Evolutionary conservation across 2,113 vertebrate species (phyloP).

Genomic region (Corythoichthys intestinalis): DNA sequence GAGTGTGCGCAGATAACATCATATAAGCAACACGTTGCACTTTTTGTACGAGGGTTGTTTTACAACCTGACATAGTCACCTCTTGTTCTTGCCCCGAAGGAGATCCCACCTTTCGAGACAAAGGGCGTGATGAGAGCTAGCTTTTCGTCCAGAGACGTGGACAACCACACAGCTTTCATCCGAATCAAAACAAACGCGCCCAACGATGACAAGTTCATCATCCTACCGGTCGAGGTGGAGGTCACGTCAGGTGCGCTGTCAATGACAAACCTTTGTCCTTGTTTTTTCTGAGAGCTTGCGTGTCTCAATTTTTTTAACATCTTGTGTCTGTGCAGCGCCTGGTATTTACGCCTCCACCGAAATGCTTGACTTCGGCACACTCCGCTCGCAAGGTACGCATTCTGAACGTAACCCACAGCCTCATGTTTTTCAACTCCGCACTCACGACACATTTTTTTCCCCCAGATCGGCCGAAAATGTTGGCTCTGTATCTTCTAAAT

Average conservation of each 20-base stretch:
- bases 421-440: neutral
- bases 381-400: constrained; percentile 88
- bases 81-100: constrained; percentile 64
- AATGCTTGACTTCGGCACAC: constrained; percentile 98
- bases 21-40: neutral
- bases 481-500: constrained; percentile 98
- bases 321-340: constrained; percentile 50
- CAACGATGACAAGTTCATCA: constrained; percentile 89
- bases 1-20: too few species aligned
- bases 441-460: neutral
- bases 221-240: constrained; percentile 96
- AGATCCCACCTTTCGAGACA: constrained; percentile 97
- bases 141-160: constrained; percentile 94
- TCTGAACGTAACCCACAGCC: neutral
- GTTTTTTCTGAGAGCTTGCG: neutral
- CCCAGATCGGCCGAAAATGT: constrained; percentile 91
- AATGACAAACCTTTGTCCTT: neutral
- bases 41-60: neutral
- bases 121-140: constrained; percentile 99
- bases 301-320: neutral
- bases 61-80: neutral
- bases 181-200: constrained; percentile 96
- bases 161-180: constrained; percentile 98
- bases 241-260: constrained; percentile 85
- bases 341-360: constrained; percentile 78